phyloP scores from a whole-genome alignment of 2,113 vertebrate genomes.

The Camelus bactrianus region DNA sequence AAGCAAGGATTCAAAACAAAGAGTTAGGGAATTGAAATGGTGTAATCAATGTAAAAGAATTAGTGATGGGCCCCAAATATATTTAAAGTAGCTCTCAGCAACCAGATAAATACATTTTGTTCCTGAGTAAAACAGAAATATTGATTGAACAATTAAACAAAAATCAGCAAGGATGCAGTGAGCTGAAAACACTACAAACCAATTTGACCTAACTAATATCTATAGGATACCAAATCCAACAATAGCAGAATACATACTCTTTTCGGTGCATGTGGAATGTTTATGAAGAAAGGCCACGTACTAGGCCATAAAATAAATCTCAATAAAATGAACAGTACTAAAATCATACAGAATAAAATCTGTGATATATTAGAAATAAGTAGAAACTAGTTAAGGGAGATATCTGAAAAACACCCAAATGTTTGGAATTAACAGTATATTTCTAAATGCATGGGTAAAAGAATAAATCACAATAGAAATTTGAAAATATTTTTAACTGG shows the following conservation, averaged over 20 bases:
- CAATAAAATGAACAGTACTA: neutral
- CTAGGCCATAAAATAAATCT: neutral
- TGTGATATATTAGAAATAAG: neutral
- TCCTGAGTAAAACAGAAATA: conserved; percentile 9
- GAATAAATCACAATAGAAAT: neutral
- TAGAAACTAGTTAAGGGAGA: neutral
- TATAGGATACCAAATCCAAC: neutral
- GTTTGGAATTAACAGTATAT: neutral
- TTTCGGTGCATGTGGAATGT: neutral
- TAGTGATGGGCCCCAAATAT: neutral
- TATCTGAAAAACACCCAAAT: neutral
- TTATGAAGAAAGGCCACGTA: neutral
- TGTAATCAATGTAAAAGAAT: neutral
- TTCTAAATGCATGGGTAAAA: neutral
- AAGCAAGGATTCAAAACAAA: neutral
- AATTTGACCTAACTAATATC: neutral
- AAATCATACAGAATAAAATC: neutral
- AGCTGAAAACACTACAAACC: neutral
- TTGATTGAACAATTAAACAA: neutral
- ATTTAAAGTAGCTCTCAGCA: neutral
- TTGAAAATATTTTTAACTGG: neutral
- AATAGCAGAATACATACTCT: neutral
- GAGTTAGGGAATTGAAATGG: neutral
- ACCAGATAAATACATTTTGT: neutral
- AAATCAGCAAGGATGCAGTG: neutral